A percentile compares a stretch with the other conserved stretches of the same genome.
phyloP scores from a whole-genome alignment of 2,888 invertebrate species.

The Coenonympha arcania region DNA sequence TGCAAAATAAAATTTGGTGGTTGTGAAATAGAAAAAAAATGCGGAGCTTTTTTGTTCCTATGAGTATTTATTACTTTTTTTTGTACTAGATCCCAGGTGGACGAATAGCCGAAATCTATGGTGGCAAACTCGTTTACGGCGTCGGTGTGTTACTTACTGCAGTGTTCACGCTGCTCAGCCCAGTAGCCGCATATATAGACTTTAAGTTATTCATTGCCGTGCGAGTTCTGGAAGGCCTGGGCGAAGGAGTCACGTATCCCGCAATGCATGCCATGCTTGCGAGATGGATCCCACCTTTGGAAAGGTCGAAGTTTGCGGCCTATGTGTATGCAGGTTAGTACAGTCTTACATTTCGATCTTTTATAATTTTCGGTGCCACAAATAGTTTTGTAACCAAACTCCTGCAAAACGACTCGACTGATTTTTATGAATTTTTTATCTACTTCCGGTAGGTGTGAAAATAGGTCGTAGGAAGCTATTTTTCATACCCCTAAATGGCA shows the following conservation, averaged over 20 bases:
- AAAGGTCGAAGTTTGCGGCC: slow-evolving; percentile 91
- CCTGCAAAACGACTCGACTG: no score
- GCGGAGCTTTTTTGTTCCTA: no score
- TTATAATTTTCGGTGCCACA: neutral
- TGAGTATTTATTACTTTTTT: neutral
- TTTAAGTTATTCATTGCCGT: slow-evolving; percentile 82
- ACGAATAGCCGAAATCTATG: slow-evolving; percentile 86
- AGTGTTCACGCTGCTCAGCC: slow-evolving; percentile 86
- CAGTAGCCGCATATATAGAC: slow-evolving; percentile 81
- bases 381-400: no score
- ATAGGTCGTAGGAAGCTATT: no score
- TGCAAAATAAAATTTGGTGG: no score
- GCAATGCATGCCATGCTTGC: slow-evolving; percentile 95
- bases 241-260: slow-evolving; percentile 93
- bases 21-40: no score
- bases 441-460: no score
- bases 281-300: slow-evolving; percentile 93
- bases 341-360: slow-evolving; percentile 10
- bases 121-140: slow-evolving; percentile 91
- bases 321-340: slow-evolving; percentile 86
- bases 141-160: slow-evolving; percentile 86
- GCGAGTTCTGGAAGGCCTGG: slow-evolving; percentile 86
- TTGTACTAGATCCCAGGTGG: slow-evolving; percentile 78
- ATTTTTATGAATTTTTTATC: no score
- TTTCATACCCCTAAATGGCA: no score